Percentiles rank a stretch among this genome's conserved stretches.
Conservation (phyloP, 2,113 vertebrate species). For the Chelonoidis abingdonii region DNA sequence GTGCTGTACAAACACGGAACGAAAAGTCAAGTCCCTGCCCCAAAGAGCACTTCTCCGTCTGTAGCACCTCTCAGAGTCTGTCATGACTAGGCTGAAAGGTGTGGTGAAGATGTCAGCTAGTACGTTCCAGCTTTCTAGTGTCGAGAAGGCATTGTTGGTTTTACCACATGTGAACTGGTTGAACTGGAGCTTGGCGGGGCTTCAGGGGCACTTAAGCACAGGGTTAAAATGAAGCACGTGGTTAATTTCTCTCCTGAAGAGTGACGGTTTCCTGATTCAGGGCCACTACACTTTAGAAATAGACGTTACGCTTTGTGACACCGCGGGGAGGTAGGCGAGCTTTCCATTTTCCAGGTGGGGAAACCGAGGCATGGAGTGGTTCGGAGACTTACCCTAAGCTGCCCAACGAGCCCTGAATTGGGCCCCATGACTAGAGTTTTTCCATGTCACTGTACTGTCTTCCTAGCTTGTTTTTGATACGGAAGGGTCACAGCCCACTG, state of each 20-base stretch:
- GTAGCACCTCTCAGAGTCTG: not conserved
- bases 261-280: not conserved
- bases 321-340: not conserved
- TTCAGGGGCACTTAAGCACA: not conserved
- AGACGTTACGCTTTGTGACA: not conserved
- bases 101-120: not conserved
- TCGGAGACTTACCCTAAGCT: not conserved
- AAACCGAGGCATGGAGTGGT: not conserved
- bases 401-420: not conserved
- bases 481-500: not conserved
- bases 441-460: not conserved
- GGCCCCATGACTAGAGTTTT: not conserved
- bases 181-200: not conserved
- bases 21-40: not conserved
- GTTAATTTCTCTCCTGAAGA: not conserved
- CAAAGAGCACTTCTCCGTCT: not conserved
- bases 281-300: not conserved
- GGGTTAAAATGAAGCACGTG: not conserved
- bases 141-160: not conserved
- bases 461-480: not conserved
- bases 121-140: not conserved
- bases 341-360: not conserved
- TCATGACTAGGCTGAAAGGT: not conserved
- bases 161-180: not conserved
- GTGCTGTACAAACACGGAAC: not conserved